Conservation (phyloP, 2,797 vertebrate species). For the Sandelia bainsii region DNA sequence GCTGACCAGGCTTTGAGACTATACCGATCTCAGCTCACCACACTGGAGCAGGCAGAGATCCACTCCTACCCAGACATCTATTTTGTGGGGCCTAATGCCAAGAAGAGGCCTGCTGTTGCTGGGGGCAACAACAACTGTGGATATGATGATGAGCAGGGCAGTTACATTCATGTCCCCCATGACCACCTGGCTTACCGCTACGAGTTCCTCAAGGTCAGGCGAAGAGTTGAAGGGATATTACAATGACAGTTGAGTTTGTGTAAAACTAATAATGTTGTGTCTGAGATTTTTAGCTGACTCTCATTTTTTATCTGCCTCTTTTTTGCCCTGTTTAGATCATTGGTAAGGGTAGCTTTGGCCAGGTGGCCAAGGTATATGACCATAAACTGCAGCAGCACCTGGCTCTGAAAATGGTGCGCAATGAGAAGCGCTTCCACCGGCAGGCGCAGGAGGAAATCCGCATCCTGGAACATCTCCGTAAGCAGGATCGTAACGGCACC, state of each 20-base stretch:
- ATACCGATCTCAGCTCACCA: slow-evolving; percentile 90
- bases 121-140: slow-evolving; percentile 94
- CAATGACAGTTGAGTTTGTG: neutral
- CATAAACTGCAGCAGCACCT: slow-evolving; percentile 96
- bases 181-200: slow-evolving; percentile 97
- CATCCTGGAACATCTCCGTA: slow-evolving; percentile 96
- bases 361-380: slow-evolving; percentile 97
- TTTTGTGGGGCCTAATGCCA: slow-evolving; percentile 95
- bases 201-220: slow-evolving; percentile 92
- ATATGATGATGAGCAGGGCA: slow-evolving; percentile 96
- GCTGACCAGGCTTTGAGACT: slow-evolving; percentile 94
- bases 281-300: slow-evolving; percentile 6
- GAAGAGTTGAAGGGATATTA: neutral
- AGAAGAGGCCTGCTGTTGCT: slow-evolving; percentile 91
- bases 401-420: slow-evolving; percentile 98
- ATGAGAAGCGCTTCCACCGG: slow-evolving; percentile 96
- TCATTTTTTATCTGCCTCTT: neutral
- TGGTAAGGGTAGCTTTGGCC: slow-evolving; percentile 98
- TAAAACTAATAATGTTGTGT: neutral
- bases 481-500: slow-evolving; percentile 93
- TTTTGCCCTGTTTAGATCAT: slow-evolving; percentile 87
- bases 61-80: slow-evolving; percentile 91
- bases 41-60: slow-evolving; percentile 94
- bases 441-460: slow-evolving; percentile 97
- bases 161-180: slow-evolving; percentile 94